Evolutionary conservation across 2,113 vertebrate species (phyloP), one percentile per base, ranked within the genome.

Genomic region (Cyrtonyx montezumae): DNA sequence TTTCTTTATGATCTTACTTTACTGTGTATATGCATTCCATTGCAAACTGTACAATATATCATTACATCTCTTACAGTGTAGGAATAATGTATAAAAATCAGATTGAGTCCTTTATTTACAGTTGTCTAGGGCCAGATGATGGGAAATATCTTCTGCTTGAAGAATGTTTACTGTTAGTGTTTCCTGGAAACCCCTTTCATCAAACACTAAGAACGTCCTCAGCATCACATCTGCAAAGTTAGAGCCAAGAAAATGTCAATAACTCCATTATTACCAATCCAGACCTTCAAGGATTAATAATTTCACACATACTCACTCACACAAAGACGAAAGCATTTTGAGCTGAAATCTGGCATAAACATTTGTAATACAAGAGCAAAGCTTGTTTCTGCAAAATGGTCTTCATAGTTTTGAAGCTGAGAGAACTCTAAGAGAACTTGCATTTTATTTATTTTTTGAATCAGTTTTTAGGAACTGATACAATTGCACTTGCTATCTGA

Each of bases 201-300:
- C 89, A 78, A 94, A 80, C 61, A 75, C 34, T 25, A 73, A 74
- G 71, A 90, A 91, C 45, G 13, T 94, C 53, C 61, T 94, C 59
- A 90, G 43, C 32, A 62, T 80, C 81, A 77, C 91, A 96, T 93
- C 82, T 92, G 93, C 75, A 92, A 30, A 40, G 68, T 42, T 48
- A 65, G 61, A 90, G 79, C 65, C 91, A 94, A 80, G 65, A 75
- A 92, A 92, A 71, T 49, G 65, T 83, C 91, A 74, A 75, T 95
- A 89, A 53, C 61, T 78, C 30, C 1, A 5, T 51, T 78, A 78
- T 77, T 85, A 66, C 67, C 68, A 91, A 80, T 58, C 51, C 19
- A 42, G 78, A n/a, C 53, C 90, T 94, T 83, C 71, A 78, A 83
- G 62, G 73, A 92, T 96, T 94, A 92, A 86, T 93, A 89, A 94